Base-by-base conservation (phyloP, 2,888 invertebrate genomes). In the Chesias legatella region DNA sequence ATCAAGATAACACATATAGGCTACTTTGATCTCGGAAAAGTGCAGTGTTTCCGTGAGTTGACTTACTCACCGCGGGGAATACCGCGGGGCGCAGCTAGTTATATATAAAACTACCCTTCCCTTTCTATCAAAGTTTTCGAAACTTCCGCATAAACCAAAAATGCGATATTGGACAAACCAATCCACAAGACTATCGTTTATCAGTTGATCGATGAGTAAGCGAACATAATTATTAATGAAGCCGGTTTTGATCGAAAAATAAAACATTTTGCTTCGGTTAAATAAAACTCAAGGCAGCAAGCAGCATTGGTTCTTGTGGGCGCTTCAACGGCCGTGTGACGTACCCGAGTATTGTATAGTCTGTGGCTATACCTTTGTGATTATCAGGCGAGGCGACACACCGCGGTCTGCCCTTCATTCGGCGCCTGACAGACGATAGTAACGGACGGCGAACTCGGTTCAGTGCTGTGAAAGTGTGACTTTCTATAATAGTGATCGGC, bases 381-480 rank as follows among this genome's bases (percentile, higher is more conserved):
- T 63, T 56, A 60, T 63, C 57, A 51, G 49, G 2, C 3, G 13
- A 17, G n/a, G 44, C 54, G 51, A 51, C 48, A 51, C 53, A 54
- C 55, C 49, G 28, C 54, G 13, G 13, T 5, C 13, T 17, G 60
- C 64, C 65, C 67, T 67, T 64, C 56, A 52, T 58, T 58, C 63
- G 34, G 43, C 54, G 56, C 58, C 51, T 57, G 63, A 54, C 61
- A 49, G 52, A 56, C 52, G 34, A 48, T 51, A 49, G 55, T 17
- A 54, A 42, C 42, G 47, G 52, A 39, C 46, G n/a, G 43, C 37
- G 44, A n/a, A n/a, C 44, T 51, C 37, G 13, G 45, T 40, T 23
- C 43, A 59, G 44, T 43, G 38, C 53, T 56, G 76, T 66, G 73
- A 78, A 78, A 76, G 76, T 73, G 61, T 59, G 50, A 69, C 77